Evolutionary conservation across 2,888 invertebrate genomes (phyloP).

Genomic region (Apodemia duryi): DNA sequence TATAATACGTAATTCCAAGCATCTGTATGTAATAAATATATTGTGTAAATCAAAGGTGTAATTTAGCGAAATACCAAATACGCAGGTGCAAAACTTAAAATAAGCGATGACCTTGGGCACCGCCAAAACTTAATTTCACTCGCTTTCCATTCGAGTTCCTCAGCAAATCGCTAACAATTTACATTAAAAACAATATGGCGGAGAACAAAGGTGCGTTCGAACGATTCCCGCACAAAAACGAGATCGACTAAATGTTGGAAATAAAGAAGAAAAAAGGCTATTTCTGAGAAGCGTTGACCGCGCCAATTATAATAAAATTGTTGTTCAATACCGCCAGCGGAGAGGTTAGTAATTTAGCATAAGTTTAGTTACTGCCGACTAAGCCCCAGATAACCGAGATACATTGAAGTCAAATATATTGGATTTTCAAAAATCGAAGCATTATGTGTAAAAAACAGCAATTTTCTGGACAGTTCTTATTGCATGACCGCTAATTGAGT

Average conservation of each 20-base stretch:
- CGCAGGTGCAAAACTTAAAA: conserved; percentile 13
- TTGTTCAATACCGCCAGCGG: conserved; percentile 64
- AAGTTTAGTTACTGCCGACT: conserved; percentile 40
- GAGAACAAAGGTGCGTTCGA: conserved; percentile 65
- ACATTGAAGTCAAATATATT: conserved; percentile 8
- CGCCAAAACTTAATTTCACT: conserved; percentile 48
- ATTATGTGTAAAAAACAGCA: conserved; percentile 14
- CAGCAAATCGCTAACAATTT: conserved; percentile 39
- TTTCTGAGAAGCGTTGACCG: conserved; percentile 73
- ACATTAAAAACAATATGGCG: conserved; percentile 65
- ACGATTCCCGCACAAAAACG: conserved; percentile 62
- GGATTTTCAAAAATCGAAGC: conserved; percentile 2
- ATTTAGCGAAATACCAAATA: conserved; percentile 1
- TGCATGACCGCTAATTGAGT: conserved; percentile 26
- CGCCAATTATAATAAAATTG: conserved; percentile 75
- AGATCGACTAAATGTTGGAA: conserved; percentile 64
- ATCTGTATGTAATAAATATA: not conserved
- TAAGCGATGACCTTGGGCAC: not conserved
- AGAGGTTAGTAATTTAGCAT: conserved; percentile 58
- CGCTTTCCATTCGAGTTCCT: conserved; percentile 45
- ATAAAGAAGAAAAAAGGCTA: conserved; percentile 61
- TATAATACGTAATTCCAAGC: not conserved
- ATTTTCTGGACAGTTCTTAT: conserved; percentile 23
- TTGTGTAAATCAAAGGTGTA: not conserved
- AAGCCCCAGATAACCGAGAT: conserved; percentile 5